Evolutionary conservation across 2,113 vertebrate genomes (phyloP).

Genomic region (Callipepla squamata): DNA sequence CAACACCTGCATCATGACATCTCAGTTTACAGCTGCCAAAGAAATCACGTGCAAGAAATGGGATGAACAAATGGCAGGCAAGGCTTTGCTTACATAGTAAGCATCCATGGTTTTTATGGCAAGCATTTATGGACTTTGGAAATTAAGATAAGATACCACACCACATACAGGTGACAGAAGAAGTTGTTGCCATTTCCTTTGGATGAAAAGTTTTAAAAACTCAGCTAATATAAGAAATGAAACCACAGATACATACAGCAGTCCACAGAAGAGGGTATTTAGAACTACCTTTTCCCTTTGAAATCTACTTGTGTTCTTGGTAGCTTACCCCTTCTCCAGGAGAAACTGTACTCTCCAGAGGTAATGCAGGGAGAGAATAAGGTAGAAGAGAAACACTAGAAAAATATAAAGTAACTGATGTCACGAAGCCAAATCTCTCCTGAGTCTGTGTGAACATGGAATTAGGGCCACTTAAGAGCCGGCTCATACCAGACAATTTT

Average conservation of each 20-base stretch:
- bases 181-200: background rate
- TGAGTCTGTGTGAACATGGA: background rate
- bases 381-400: background rate
- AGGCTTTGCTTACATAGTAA: background rate
- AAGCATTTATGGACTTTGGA: background rate
- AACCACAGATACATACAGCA: background rate
- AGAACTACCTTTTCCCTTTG: background rate
- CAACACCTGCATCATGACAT: accelerated
- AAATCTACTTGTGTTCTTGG: background rate
- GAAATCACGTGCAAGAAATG: background rate
- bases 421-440: background rate
- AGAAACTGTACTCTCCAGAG: background rate
- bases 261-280: background rate
- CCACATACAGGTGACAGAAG: background rate
- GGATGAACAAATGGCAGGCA: accelerated
- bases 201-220: background rate
- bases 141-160: background rate
- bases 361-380: background rate
- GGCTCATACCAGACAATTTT: background rate
- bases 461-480: background rate
- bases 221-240: background rate
- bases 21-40: background rate
- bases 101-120: accelerated
- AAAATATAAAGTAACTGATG: background rate
- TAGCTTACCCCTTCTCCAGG: background rate